These are phyloP conservation scores for Romanomermis culicivorax DNA, from an alignment of 2,888 invertebrate species.

Conservation along the genomic window DNA sequence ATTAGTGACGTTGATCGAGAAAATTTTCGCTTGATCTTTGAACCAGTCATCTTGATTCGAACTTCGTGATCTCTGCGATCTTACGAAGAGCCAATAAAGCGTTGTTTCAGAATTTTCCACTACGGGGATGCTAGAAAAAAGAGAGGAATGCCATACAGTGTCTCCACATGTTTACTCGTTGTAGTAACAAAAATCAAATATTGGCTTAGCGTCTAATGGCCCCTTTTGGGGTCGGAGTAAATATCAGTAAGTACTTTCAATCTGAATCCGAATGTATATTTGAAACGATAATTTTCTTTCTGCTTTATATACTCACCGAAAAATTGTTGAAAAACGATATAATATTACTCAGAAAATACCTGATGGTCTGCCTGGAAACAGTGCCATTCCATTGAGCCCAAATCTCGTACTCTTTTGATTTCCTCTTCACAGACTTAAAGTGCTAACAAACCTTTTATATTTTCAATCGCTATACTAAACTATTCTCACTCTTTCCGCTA, in stretches of 20 bases:
- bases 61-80: slow-evolving; percentile 6
- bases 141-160: too few species aligned
- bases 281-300: too few species aligned
- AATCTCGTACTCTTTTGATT: background rate
- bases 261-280: too few species aligned
- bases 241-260: too few species aligned
- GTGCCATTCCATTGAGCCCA: slow-evolving; percentile 11
- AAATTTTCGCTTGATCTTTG: slow-evolving; percentile 33
- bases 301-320: too few species aligned
- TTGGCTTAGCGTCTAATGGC: too few species aligned
- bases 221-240: too few species aligned
- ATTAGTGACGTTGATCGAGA: slow-evolving; percentile 37
- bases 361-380: background rate
- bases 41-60: slow-evolving; percentile 10
- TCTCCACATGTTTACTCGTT: slow-evolving; percentile 5
- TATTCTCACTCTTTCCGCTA: slow-evolving; percentile 33
- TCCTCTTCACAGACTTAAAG: too few species aligned
- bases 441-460: too few species aligned
- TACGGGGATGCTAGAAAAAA: slow-evolving; percentile 5
- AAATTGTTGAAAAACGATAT: too few species aligned
- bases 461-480: too few species aligned
- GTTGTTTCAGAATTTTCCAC: background rate
- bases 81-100: slow-evolving; percentile 9
- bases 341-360: too few species aligned
- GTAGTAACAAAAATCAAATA: background rate